Conservation (phyloP, 2,113 vertebrate species). For the Myanophis thanlyinensis region DNA sequence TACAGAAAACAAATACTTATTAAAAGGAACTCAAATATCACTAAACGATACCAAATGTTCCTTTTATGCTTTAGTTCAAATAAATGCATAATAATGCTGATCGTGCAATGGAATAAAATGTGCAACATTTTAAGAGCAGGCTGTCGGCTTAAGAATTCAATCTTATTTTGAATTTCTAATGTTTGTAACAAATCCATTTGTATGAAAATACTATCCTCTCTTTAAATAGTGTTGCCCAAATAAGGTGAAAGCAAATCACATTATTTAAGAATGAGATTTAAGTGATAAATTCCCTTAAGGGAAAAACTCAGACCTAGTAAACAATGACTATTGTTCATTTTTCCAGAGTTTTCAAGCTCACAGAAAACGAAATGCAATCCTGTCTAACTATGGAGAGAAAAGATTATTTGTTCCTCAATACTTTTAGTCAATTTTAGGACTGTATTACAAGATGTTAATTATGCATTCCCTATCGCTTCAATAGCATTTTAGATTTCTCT, state of each 20-base stretch:
- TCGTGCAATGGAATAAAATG: rapidly evolving
- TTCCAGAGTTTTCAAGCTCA: slow-evolving; percentile 12
- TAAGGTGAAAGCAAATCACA: slow-evolving; percentile 11
- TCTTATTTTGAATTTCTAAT: slow-evolving; percentile 7
- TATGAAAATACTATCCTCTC: neutral
- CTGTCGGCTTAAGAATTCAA: neutral
- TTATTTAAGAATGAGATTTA: slow-evolving; percentile 17
- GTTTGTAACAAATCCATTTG: neutral
- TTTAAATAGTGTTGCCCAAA: neutral
- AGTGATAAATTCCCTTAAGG: slow-evolving; percentile 14
- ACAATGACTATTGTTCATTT: slow-evolving; percentile 21
- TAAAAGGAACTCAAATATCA: neutral
- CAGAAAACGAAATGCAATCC: neutral
- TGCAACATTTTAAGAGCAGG: neutral
- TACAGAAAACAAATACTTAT: neutral
- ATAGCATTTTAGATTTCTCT: slow-evolving; percentile 29
- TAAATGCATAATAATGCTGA: slow-evolving; percentile 25
- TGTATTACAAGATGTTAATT: neutral
- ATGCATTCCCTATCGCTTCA: slow-evolving; percentile 20
- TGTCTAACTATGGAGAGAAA: slow-evolving; percentile 15
- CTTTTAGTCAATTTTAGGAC: slow-evolving; percentile 22
- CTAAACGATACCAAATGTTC: neutral
- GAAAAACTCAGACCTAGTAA: neutral
- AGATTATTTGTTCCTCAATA: slow-evolving; percentile 31
- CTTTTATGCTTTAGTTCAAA: slow-evolving; percentile 24